Evolutionary conservation across 2,888 invertebrate species (phyloP).

Genomic region (Silvanus unidentatus): DNA sequence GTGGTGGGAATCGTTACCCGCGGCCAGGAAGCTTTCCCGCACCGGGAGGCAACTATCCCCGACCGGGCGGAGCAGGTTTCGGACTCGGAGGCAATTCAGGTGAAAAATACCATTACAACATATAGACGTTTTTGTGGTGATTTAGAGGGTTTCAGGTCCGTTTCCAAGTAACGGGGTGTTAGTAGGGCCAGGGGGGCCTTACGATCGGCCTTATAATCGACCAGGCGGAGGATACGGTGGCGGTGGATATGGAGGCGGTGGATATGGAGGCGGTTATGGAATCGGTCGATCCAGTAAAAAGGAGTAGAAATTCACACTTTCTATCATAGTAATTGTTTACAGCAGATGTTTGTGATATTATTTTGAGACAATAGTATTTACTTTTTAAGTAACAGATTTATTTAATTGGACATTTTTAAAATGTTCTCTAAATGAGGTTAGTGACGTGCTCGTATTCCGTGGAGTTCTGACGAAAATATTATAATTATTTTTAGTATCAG

Average conservation of each 20-base stretch:
- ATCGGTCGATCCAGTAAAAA: slow-evolving; percentile 9
- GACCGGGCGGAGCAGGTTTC: slow-evolving; percentile 8
- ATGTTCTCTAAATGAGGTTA: too few relatives aligned
- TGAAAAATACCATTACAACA: too few relatives aligned
- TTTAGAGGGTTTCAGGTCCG: too few relatives aligned
- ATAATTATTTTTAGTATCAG: too few relatives aligned
- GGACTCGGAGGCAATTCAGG: slow-evolving; percentile 8
- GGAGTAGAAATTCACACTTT: background rate
- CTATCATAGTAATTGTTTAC: background rate
- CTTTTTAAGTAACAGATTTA: too few relatives aligned
- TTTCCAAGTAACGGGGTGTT: slow-evolving; percentile 40
- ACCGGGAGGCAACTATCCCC: slow-evolving; percentile 10
- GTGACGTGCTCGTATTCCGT: too few relatives aligned
- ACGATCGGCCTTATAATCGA: slow-evolving; percentile 22
- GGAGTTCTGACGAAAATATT: too few relatives aligned
- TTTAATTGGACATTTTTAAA: too few relatives aligned
- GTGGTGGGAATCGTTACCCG: slow-evolving; percentile 10
- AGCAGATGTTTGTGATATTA: too few relatives aligned
- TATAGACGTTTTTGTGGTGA: background rate
- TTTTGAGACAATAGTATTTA: too few relatives aligned
- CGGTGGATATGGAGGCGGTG: slow-evolving; percentile 13
- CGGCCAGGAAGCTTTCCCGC: slow-evolving; percentile 21
- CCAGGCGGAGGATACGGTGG: slow-evolving; percentile 14
- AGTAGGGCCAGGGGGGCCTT: slow-evolving; percentile 45
- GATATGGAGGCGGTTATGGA: slow-evolving; percentile 11